Evolutionary conservation across 2,888 invertebrate species (phyloP).

Genomic region (Tanypteryx hageni): DNA sequence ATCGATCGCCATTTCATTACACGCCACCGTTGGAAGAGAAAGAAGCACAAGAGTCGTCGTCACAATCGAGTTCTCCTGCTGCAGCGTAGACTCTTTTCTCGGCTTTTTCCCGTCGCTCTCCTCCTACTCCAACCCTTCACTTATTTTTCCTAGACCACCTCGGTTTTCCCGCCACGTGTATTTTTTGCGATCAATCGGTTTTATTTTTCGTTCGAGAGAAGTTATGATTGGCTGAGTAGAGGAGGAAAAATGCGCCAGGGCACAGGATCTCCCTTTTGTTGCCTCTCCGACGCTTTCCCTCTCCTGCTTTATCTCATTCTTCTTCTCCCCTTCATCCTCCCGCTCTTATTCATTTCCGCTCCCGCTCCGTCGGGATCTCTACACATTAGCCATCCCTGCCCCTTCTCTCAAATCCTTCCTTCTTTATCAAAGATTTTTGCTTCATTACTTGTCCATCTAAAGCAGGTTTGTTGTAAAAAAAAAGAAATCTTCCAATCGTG

Average conservation of each 20-base stretch:
- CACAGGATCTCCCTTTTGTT: too few relatives aligned
- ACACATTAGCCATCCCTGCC: not conserved
- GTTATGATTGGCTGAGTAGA: not conserved
- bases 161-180: not conserved
- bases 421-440: not conserved
- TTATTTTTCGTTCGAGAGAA: not conserved
- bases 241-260: not conserved
- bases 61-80: not conserved
- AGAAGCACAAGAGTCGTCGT: not conserved
- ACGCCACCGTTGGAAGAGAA: not conserved
- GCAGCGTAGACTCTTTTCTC: not conserved
- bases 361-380: too few relatives aligned
- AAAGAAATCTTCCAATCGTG: not conserved
- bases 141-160: not conserved
- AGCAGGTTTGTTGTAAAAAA: not conserved
- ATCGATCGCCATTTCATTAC: slow-evolving; percentile 27
- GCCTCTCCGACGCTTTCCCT: not conserved
- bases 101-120: not conserved
- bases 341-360: not conserved
- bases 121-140: not conserved
- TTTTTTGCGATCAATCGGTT: not conserved
- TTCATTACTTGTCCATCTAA: not conserved
- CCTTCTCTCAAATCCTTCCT: not conserved
- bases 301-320: not conserved
- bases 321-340: not conserved